Conservation (phyloP, 2,113 vertebrate species). For the Xiphophorus couchianus region DNA sequence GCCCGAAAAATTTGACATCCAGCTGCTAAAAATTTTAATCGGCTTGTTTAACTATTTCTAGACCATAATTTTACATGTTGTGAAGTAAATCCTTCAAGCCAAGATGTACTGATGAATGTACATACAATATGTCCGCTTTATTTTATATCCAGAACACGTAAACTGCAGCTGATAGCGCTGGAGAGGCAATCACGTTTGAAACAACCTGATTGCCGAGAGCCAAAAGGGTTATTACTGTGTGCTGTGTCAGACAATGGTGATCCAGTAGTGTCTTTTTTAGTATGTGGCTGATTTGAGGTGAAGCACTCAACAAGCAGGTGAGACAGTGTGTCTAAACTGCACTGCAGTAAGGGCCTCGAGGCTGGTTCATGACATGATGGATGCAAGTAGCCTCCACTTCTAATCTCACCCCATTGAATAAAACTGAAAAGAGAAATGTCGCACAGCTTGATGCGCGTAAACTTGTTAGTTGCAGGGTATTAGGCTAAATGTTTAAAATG, state of each 20-base stretch:
- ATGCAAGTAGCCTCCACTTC: neutral
- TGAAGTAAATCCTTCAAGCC: neutral
- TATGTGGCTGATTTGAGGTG: neutral
- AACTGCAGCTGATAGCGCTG: neutral
- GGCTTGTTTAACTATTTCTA: neutral
- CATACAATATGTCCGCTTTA: neutral
- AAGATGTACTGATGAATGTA: neutral
- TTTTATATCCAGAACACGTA: neutral
- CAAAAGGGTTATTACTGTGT: neutral
- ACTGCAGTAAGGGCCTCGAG: neutral
- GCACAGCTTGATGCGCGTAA: conserved; percentile 25
- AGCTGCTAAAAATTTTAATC: conserved; percentile 4
- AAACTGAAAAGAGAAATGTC: conserved; percentile 33
- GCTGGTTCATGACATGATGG: neutral
- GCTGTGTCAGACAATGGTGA: neutral
- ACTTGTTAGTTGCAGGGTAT: conserved; percentile 10
- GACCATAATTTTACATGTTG: neutral
- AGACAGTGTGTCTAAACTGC: neutral
- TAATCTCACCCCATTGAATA: conserved; percentile 15
- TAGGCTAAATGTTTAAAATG: conserved; percentile 42
- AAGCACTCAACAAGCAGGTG: neutral
- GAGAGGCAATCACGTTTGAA: neutral
- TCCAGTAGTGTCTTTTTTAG: neutral
- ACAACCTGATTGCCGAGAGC: neutral
- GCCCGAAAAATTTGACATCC: neutral